Percentiles rank a stretch among this genome's conserved stretches.
These are phyloP conservation scores for Pollenia labialis DNA, from an alignment of 2,888 invertebrate species.

Conservation along the genomic window DNA sequence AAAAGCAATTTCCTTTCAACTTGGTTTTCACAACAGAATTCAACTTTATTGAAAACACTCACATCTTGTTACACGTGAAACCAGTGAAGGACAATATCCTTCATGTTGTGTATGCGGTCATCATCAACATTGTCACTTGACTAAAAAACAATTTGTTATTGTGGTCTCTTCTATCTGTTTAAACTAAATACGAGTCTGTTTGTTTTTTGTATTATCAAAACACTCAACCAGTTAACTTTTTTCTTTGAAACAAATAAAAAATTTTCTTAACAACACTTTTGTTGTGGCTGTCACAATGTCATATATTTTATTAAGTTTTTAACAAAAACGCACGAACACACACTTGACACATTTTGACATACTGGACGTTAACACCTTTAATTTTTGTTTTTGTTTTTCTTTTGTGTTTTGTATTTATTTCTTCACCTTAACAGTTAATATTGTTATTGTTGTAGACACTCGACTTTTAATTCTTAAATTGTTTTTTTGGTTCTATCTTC, in stretches of 20 bases:
- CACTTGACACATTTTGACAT: conserved; percentile 68
- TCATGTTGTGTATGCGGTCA: background rate
- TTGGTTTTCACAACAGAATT: too few relatives aligned
- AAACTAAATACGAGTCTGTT: background rate
- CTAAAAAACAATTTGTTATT: conserved; percentile 1
- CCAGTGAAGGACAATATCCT: background rate
- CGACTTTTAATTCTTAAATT: conserved; percentile 53
- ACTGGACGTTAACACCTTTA: conserved; percentile 71
- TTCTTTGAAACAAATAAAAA: background rate
- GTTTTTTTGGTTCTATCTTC: conserved; percentile 4
- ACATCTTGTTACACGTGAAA: background rate
- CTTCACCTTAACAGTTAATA: conserved; percentile 37
- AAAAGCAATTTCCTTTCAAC: conserved; percentile 22
- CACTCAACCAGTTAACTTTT: background rate
- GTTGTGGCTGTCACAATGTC: conserved; percentile 34
- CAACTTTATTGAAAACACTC: background rate
- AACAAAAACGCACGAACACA: conserved; percentile 51
- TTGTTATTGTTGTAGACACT: conserved; percentile 45
- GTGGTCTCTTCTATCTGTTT: background rate
- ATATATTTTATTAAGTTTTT: conserved; percentile 48
- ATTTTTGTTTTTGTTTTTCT: conserved; percentile 26
- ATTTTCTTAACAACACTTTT: conserved; percentile 56
- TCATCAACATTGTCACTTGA: background rate
- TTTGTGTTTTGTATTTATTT: conserved; percentile 16
- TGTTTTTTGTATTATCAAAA: background rate